Conservation (phyloP, 2,888 invertebrate genomes). For the Lithosia quadra region DNA sequence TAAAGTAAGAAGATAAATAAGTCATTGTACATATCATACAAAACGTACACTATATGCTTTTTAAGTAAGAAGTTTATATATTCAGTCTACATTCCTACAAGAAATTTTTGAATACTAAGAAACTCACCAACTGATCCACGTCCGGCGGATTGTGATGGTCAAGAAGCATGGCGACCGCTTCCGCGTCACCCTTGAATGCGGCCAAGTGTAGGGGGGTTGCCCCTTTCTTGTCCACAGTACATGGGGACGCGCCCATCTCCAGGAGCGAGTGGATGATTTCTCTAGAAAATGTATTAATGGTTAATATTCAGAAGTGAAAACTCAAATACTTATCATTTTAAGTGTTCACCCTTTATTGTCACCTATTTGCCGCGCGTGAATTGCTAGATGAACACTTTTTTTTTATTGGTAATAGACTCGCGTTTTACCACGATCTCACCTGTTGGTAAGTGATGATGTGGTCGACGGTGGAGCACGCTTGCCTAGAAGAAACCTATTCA, state of each 20-base stretch:
- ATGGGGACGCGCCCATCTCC: conserved; percentile 95
- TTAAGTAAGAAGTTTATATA: no score
- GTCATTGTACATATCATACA: no score
- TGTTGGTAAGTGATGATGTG: no score
- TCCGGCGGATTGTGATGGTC: conserved; percentile 93
- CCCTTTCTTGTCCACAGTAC: conserved; percentile 95
- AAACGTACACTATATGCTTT: no score
- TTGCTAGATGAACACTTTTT: no score
- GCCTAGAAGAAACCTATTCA: no score
- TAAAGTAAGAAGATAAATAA: neutral
- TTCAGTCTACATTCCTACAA: neutral
- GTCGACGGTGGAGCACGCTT: no score
- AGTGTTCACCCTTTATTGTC: no score
- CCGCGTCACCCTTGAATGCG: conserved; percentile 97
- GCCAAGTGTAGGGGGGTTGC: conserved; percentile 97
- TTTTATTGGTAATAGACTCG: no score
- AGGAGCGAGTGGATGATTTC: conserved; percentile 94
- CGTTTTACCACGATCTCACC: no score
- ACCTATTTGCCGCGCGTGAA: no score
- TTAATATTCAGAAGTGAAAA: conserved; percentile 16
- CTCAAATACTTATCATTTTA: rapidly evolving
- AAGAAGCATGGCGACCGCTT: conserved; percentile 94
- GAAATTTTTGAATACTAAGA: neutral
- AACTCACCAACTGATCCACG: conserved; percentile 93
- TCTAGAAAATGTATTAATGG: conserved; percentile 79